Percentiles rank a stretch among this genome's conserved stretches.
phyloP scores from a whole-genome alignment of 2,797 vertebrate genomes.

The Myotis findleyi region DNA sequence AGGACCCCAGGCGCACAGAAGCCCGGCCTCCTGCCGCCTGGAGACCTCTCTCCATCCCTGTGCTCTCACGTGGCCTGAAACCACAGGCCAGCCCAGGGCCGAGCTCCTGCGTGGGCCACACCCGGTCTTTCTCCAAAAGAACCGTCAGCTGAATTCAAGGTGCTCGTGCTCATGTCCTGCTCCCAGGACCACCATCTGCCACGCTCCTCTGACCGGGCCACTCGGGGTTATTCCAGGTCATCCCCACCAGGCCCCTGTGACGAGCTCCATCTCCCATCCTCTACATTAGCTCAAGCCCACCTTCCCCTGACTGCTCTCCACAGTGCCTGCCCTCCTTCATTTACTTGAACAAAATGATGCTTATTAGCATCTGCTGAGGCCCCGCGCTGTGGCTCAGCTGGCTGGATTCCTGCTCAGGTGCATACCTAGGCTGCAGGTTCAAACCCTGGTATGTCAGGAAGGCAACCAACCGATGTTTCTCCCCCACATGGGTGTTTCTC shows the following conservation, averaged over 20 bases:
- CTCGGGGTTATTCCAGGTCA: background rate
- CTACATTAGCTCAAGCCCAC: background rate
- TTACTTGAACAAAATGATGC: fast-evolving
- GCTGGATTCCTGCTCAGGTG: too few species aligned
- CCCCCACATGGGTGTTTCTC: too few species aligned
- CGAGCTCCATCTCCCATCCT: background rate
- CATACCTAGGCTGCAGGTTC: too few species aligned
- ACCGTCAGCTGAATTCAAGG: background rate
- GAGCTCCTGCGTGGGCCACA: background rate
- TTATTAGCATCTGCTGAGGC: background rate
- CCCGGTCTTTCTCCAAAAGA: background rate
- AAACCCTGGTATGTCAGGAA: too few species aligned
- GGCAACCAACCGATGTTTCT: too few species aligned
- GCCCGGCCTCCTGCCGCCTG: background rate
- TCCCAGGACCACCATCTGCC: background rate
- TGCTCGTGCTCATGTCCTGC: background rate
- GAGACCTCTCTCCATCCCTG: background rate
- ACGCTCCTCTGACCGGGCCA: background rate
- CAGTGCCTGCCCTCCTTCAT: background rate
- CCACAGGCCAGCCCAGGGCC: background rate
- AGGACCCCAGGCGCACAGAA: background rate
- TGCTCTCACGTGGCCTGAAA: background rate
- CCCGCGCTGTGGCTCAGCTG: too few species aligned
- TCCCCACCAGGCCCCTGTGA: background rate
- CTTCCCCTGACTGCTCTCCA: background rate